Evolutionary conservation across 1,140 invertebrate species (phyloP).

Genomic region (Meteorus sp.): DNA sequence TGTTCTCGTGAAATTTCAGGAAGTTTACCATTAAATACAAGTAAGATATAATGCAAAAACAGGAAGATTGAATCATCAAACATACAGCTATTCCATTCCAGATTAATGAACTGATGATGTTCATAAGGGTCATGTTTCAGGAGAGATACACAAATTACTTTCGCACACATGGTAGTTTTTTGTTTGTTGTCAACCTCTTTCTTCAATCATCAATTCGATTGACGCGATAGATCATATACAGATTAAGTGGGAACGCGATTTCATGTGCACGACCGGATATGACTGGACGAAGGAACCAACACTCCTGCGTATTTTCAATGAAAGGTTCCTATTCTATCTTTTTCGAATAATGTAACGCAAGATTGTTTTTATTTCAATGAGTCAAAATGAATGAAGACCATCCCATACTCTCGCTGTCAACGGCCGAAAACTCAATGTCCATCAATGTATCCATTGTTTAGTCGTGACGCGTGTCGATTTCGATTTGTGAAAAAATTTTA

Average conservation of each 20-base stretch:
- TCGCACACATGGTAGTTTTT: too few relatives aligned
- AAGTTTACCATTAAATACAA: too few relatives aligned
- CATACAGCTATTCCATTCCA: background rate
- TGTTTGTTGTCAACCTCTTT: background rate
- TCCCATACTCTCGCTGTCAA: slow-evolving; percentile 18
- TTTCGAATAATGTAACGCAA: slow-evolving; percentile 19
- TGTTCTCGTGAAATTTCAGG: too few relatives aligned
- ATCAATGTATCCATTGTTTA: slow-evolving; percentile 32
- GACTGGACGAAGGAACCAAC: slow-evolving; percentile 29
- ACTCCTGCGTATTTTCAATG: too few relatives aligned
- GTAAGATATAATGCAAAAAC: too few relatives aligned
- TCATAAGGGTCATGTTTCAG: too few relatives aligned
- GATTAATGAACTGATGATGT: background rate
- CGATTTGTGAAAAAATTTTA: slow-evolving; percentile 50
- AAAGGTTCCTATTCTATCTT: too few relatives aligned
- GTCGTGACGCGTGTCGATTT: slow-evolving; percentile 45
- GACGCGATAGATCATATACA: too few relatives aligned
- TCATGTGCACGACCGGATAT: slow-evolving; percentile 31
- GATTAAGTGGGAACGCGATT: too few relatives aligned
- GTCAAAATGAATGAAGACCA: slow-evolving; percentile 26
- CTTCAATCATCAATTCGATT: too few relatives aligned
- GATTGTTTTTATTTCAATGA: slow-evolving; percentile 14
- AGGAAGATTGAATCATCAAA: too few relatives aligned
- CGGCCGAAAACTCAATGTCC: slow-evolving; percentile 42
- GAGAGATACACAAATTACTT: too few relatives aligned